A percentile compares a stretch with the other conserved stretches of the same genome.
Evolutionary conservation across 1,140 invertebrate species (phyloP).

Genomic region (Papilio glaucus): DNA sequence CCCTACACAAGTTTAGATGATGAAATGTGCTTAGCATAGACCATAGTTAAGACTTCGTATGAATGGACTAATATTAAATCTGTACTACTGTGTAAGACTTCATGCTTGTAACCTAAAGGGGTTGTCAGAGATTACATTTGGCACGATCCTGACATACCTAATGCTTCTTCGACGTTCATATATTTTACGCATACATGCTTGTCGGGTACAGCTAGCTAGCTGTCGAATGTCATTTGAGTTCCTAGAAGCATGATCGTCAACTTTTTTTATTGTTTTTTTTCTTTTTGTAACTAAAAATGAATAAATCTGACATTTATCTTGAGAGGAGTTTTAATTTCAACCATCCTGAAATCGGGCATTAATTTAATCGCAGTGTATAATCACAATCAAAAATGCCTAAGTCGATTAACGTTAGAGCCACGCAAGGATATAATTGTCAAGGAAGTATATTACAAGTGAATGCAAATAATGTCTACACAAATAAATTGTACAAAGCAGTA

Average conservation of each 20-base stretch:
- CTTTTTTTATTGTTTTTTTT: too few species aligned
- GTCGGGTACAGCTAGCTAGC: too few species aligned
- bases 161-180: too few species aligned
- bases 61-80: background rate
- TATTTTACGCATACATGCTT: too few species aligned
- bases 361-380: background rate
- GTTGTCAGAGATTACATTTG: background rate
- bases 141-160: background rate
- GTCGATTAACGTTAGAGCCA: background rate
- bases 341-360: too few species aligned
- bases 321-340: too few species aligned
- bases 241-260: too few species aligned
- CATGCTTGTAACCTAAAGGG: too few species aligned
- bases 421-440: background rate
- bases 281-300: too few species aligned
- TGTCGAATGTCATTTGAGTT: too few species aligned
- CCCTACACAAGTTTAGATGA: background rate
- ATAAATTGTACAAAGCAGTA: conserved; percentile 19
- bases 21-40: background rate
- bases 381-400: background rate
- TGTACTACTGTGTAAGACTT: background rate
- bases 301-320: too few species aligned
- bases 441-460: conserved; percentile 35
- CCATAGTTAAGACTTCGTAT: background rate
- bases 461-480: conserved; percentile 14